Evolutionary conservation across 2,113 vertebrate genomes (phyloP), one percentile per base, ranked within the genome.

Genomic region (Lepidothrix coronata): DNA sequence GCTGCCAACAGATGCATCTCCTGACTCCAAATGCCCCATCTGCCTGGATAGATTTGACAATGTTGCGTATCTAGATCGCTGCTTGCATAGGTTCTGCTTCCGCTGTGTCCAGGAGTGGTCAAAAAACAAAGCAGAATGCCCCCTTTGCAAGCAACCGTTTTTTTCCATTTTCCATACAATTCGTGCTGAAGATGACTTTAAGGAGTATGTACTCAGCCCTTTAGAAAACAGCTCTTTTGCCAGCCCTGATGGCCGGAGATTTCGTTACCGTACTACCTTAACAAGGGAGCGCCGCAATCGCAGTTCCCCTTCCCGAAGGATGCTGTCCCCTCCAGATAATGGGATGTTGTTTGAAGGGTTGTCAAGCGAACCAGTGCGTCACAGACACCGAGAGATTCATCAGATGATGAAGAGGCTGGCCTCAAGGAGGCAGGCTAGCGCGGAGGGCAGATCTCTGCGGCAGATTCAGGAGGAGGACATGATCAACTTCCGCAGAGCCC

Each of bases 71-170:
- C 97, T 99, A 27, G 98, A 99, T 94, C 96, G 98, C 58, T 99
- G 99, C 93, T 98, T 99, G 62, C 99, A 99, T 68, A 99, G 98
- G 77, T 99, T 99, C 96, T 99, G 99, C 91, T 99, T 99, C 95
- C 98, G 98, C 31, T 99, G 99, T 95, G 99, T 99, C 77, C 98
- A 99, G 5, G 99, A 99, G 85, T 99, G 99, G 99, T 99, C 99
- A 48, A 99, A 99, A 95, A 99, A 99, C 98, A 99, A 99, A 98
- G 99, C 99, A 5, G 99, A 99, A 81, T 99, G 99, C 68, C 99
- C 99, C 2, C 97, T 99, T 4, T 99, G 99, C 97, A 99, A 99
- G 88, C 99, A 99, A 43, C 98, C 99, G 0, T 99, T 99, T 92
- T 97, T 98, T 92, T 99, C 99, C 37, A 99, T 99, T 83, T 99